Evolutionary conservation across 2,113 vertebrate genomes (phyloP), one percentile per base, ranked within the genome.

Genomic region (Psettodes erumei): DNA sequence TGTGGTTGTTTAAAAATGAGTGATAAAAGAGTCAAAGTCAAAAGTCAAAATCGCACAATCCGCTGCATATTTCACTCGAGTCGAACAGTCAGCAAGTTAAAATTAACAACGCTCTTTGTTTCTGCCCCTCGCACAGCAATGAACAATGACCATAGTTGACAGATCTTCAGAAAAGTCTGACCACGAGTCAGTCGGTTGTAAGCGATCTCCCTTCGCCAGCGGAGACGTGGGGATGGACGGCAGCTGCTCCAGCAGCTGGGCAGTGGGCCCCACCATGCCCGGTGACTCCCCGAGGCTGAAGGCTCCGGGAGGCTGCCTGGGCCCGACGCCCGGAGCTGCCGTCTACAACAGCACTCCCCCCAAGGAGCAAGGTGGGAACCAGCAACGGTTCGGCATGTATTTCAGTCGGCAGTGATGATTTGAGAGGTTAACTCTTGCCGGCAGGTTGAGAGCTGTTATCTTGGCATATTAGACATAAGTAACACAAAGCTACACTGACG

Each of bases 71-170:
- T 48, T 48, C 3, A 15, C 1, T 19, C 8, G 7, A 12, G 1
- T 16, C 4, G 16, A 50, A 12, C 25, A 61, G 6, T 33, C 25
- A 9, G 15, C 38, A 40, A 40, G 13, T 43, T 19, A n/a, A n/a
- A n/a, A n/a, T n/a, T n/a, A n/a, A n/a, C n/a, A n/a, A n/a, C n/a
- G n/a, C n/a, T 37, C 0, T 72, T 23, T 83, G 4, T 81, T 38
- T 79, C 50, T 79, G 27, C 40, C 16, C 55, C 5, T 23, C 54
- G 88, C 89, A 27, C 94, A 99, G 97, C 94, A 93, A 95, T 98
- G 96, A 99, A 97, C 95, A 94, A 98, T 98, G 97, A 98, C 96
- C 92, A 96, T 97, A 96, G 96, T 96, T 96, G 97, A 97, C 95
- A 98, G 96, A 94, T 88, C 93, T 81, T 93, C 95, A 90, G 96